Evolutionary conservation across 2,113 vertebrate species (phyloP), one percentile per base, ranked within the genome.

Genomic region (Nestor notabilis): DNA sequence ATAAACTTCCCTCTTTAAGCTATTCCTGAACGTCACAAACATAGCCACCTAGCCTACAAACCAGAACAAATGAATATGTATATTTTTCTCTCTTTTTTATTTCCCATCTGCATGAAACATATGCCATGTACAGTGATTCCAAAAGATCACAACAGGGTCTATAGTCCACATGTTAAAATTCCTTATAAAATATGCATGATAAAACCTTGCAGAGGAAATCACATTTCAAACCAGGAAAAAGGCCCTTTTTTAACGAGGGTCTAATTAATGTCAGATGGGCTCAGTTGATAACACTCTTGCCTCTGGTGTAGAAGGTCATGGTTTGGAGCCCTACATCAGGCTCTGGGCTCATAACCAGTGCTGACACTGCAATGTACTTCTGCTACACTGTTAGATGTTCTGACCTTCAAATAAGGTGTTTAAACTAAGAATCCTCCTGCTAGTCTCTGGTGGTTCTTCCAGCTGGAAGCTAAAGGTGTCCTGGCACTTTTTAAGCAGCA

Each of bases 211-310:
- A 47, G 90, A 95, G 82, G 85, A 97, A 97, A 92, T 70, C 76
- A 39, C 81, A 95, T 84, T 90, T 83, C 93, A 88, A 91, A 94
- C 87, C 56, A 83, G 75, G 71, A 78, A 95, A 93, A 79, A 87
- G 79, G 52, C 90, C 87, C 52, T 97, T 82, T 97, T 95, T 96
- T 97, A 97, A 97, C 95, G 95, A 97, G 93, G 93, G 92, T 83
- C 94, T 97, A 97, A 97, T 97, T 97, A 97, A 96, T 90, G 93
- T 97, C 96, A 96, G 92, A 92, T 94, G 90, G 94, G 93, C 93
- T 95, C 95, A 91, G 96, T 91, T 91, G 96, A 94, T 95, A 97
- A 74, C 86, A 71, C 74, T 96, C 78, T 94, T 93, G 97, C 95
- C 97, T 96, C 95, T 97, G 95, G 95, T 96, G 90, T 87, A 95